Conservation (phyloP, 2,888 invertebrate genomes). For the Nebria salina region DNA sequence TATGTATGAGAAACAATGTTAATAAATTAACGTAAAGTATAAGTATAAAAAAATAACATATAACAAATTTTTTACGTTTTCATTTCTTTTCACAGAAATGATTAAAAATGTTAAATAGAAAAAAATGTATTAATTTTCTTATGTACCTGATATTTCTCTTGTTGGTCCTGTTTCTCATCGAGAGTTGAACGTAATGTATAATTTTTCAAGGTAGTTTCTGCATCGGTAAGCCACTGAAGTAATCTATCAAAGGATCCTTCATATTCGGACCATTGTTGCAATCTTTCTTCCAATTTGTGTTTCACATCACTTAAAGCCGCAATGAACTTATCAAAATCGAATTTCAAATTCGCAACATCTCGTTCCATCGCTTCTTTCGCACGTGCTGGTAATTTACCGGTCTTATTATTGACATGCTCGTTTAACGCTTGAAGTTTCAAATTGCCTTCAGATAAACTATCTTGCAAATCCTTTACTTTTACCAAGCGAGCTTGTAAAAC, state of each 20-base stretch:
- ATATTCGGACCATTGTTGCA: conserved; percentile 92
- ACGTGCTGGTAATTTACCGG: conserved; percentile 77
- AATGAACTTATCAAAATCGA: conserved; percentile 85
- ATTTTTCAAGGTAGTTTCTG: conserved; percentile 86
- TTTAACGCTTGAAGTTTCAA: conserved; percentile 80
- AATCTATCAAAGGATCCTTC: conserved; percentile 86
- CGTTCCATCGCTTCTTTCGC: conserved; percentile 87
- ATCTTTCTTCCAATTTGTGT: conserved; percentile 81
- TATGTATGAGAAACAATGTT: neutral
- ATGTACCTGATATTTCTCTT: conserved; percentile 87
- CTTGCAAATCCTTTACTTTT: conserved; percentile 83
- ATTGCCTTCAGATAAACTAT: conserved; percentile 79
- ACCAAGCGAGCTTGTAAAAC: conserved; percentile 82
- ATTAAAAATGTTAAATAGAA: neutral
- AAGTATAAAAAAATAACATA: neutral
- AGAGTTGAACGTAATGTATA: conserved; percentile 84
- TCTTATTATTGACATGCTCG: conserved; percentile 76
- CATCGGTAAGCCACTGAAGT: conserved; percentile 84
- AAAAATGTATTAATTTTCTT: too few species aligned
- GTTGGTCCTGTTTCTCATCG: conserved; percentile 90
- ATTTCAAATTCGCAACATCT: conserved; percentile 80
- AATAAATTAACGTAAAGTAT: neutral
- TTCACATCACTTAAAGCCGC: conserved; percentile 80
- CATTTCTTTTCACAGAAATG: too few species aligned
- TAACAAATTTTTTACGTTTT: too few species aligned